Evolutionary conservation across 2,113 vertebrate species (phyloP).

Genomic region (Chlamydotis undulata): DNA sequence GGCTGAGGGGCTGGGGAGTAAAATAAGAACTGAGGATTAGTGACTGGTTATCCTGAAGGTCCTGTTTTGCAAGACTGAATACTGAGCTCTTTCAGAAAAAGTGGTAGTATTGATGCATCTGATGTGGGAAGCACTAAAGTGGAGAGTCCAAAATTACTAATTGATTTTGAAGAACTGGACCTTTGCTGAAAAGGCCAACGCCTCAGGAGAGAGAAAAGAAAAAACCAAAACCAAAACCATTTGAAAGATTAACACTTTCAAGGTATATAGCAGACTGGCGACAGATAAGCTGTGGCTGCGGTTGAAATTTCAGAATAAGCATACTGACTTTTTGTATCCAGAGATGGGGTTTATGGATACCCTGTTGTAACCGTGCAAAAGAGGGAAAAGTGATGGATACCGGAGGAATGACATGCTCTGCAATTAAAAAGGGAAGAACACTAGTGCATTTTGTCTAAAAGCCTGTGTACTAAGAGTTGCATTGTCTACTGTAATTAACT

Average conservation of each 20-base stretch:
- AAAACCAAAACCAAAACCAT: neutral
- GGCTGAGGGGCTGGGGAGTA: neutral
- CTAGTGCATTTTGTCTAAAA: neutral
- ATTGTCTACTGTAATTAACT: neutral
- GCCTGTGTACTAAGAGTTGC: rapidly evolving
- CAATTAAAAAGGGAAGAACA: neutral
- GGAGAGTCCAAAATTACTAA: neutral
- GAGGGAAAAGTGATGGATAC: neutral
- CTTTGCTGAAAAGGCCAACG: neutral
- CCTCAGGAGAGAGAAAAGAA: neutral
- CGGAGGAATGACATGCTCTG: neutral
- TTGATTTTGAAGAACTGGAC: neutral
- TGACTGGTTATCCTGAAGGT: neutral
- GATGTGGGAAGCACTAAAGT: neutral
- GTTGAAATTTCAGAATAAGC: neutral
- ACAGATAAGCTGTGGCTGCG: neutral
- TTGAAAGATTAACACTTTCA: neutral
- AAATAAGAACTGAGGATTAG: neutral
- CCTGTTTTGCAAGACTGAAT: neutral
- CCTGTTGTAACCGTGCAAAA: neutral
- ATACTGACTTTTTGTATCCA: neutral
- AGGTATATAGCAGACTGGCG: neutral
- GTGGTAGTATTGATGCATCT: neutral
- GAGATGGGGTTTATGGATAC: neutral
- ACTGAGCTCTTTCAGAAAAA: neutral